Base-by-base conservation (phyloP, 2,888 invertebrate species). In the Sturmia bella region DNA sequence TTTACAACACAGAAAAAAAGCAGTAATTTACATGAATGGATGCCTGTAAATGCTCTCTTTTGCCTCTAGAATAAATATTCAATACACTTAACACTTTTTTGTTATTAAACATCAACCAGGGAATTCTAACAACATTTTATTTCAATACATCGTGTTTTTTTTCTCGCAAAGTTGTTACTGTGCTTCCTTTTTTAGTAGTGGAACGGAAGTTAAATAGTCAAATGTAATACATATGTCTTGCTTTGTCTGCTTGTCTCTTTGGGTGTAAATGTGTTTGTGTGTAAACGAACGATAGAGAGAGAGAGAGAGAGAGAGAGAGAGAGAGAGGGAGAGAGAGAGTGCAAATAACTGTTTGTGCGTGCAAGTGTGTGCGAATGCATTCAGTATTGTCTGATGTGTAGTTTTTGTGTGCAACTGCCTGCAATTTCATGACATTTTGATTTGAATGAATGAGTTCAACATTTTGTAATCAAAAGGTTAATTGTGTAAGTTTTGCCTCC, bases 131-230 rank as follows among this genome's bases (percentile, higher is more conserved):
- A 66, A 57, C 75, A 64, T 75, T 75, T 59, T 43, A 50, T 48
- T 59, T 48, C 48, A 70, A 50, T 70, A 52, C 27, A 9, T 9
- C 0, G 0, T 52, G 24, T 13, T 52, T 52, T 12, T 56, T 39
- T 54, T 68, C 41, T 64, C 13, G 27, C 56, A 19, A 59, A 64
- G 32, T 45, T 48, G 17, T 24, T 54, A 57, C 17, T 27, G 13
- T 12, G 11, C 7, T 19, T 32, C 21, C 12, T 21, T 48, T 41
- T 27, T 52, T 43, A 27, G 52, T 52, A 57, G 13, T 69, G 43
- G 74, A 74, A 75, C 69, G 75, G 80, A 80, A 75, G 75, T 74
- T 50, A 69, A 69, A 61, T 69, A 69, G 68, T 80, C 69, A 61
- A 63, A 73, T 66, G 39, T 17, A 64, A 56, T 64, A 54, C 54